Conservation (phyloP, 2,113 vertebrate species). For the Camarhynchus parvulus region DNA sequence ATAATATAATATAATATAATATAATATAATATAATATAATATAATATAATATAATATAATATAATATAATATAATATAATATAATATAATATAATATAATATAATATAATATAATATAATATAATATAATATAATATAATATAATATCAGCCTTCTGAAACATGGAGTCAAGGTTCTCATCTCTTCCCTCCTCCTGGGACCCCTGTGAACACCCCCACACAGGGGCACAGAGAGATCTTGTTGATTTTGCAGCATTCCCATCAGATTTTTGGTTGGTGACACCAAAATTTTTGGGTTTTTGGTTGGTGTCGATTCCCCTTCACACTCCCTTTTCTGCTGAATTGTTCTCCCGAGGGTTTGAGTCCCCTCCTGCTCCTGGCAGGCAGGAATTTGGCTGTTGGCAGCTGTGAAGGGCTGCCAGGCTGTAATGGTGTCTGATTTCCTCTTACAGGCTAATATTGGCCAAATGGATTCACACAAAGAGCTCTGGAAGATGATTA, state of each 20-base stretch:
- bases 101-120: no score
- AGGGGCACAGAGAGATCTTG: background rate
- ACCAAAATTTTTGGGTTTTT: accelerated
- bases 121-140: no score
- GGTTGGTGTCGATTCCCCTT: background rate
- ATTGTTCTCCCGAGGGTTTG: background rate
- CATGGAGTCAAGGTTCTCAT: no score
- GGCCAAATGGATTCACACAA: constrained; percentile 91
- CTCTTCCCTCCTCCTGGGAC: no score
- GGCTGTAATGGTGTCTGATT: background rate
- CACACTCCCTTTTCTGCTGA: accelerated
- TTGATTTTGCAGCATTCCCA: background rate
- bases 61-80: no score
- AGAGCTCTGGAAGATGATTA: constrained; percentile 97
- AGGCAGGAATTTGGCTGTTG: background rate
- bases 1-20: no score
- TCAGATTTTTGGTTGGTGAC: accelerated
- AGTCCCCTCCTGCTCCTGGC: background rate
- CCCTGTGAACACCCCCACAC: no score
- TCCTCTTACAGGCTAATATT: constrained; percentile 88
- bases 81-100: no score
- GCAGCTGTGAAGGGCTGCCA: background rate
- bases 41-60: no score
- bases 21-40: no score
- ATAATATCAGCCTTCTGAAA: no score